Percentiles rank a stretch among this genome's conserved stretches.
These are phyloP conservation scores for Minunthozetes semirufus DNA, from an alignment of 2,888 invertebrate species.

Conservation along the genomic window DNA sequence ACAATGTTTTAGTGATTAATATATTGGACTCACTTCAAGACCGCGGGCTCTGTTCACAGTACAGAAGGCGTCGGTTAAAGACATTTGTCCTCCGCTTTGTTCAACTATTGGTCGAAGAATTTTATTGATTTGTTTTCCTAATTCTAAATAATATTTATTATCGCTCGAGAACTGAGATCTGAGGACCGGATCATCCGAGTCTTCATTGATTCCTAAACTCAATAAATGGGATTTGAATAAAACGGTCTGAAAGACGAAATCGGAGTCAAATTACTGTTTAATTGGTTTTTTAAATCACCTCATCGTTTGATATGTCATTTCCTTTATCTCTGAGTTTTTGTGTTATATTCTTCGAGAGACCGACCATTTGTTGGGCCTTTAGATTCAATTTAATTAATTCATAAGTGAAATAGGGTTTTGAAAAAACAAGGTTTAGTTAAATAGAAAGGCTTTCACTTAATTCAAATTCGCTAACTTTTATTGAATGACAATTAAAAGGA, in stretches of 20 bases:
- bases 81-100: slow-evolving; percentile 94
- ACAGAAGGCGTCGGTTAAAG: slow-evolving; percentile 92
- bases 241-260: slow-evolving; percentile 60
- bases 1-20: neutral
- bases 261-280: slow-evolving; percentile 42
- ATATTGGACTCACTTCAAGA: slow-evolving; percentile 57
- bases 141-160: slow-evolving; percentile 54
- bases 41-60: slow-evolving; percentile 93
- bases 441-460: no score
- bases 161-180: slow-evolving; percentile 33
- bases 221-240: slow-evolving; percentile 91
- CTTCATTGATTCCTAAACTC: slow-evolving; percentile 90
- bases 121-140: slow-evolving; percentile 77
- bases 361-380: slow-evolving; percentile 90
- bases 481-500: slow-evolving; percentile 32
- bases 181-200: slow-evolving; percentile 31
- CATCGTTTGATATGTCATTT: slow-evolving; percentile 93
- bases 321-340: slow-evolving; percentile 86
- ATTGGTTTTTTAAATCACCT: slow-evolving; percentile 43
- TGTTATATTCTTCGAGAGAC: slow-evolving; percentile 81
- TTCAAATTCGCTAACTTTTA: no score
- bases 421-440: neutral
- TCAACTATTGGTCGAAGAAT: slow-evolving; percentile 76
- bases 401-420: no score
- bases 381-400: neutral